Percentiles rank a stretch among this genome's conserved stretches.
These are phyloP conservation scores for Coreius guichenoti DNA, from an alignment of 2,797 vertebrate genomes.

Conservation along the genomic window DNA sequence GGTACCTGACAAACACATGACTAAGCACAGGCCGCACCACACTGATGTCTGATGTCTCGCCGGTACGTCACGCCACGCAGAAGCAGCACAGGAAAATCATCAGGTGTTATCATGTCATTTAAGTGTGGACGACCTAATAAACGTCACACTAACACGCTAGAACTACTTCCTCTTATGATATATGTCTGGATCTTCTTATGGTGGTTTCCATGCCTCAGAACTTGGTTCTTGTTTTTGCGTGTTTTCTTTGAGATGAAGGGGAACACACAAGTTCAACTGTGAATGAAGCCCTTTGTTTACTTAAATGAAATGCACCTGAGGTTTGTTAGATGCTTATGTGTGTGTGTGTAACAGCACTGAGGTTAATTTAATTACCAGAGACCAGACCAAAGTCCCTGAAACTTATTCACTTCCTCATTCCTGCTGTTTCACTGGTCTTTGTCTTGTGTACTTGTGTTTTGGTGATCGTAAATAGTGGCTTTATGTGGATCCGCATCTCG, in stretches of 20 bases:
- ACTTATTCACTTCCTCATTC: constrained; percentile 6
- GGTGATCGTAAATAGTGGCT: background rate
- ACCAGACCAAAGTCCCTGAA: constrained; percentile 19
- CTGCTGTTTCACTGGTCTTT: constrained; percentile 12
- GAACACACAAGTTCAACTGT: background rate
- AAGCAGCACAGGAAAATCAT: background rate
- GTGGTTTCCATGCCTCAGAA: background rate
- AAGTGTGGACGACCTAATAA: background rate
- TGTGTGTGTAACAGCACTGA: background rate
- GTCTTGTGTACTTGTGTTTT: background rate
- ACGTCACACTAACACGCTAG: background rate
- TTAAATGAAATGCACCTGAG: constrained; percentile 16
- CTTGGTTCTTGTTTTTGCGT: background rate
- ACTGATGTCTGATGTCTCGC: constrained; percentile 16
- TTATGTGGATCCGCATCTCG: background rate
- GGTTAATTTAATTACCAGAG: constrained; percentile 29
- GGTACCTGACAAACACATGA: background rate
- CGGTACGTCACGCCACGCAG: background rate
- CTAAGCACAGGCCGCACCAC: background rate
- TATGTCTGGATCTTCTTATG: background rate
- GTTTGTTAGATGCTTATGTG: constrained; percentile 19
- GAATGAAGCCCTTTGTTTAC: constrained; percentile 31
- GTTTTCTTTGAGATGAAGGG: constrained; percentile 12
- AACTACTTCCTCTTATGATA: background rate
- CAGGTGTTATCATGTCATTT: constrained; percentile 20